Evolutionary conservation across 1,140 invertebrate genomes (phyloP).

Genomic region (Hypsibius dujardini): DNA sequence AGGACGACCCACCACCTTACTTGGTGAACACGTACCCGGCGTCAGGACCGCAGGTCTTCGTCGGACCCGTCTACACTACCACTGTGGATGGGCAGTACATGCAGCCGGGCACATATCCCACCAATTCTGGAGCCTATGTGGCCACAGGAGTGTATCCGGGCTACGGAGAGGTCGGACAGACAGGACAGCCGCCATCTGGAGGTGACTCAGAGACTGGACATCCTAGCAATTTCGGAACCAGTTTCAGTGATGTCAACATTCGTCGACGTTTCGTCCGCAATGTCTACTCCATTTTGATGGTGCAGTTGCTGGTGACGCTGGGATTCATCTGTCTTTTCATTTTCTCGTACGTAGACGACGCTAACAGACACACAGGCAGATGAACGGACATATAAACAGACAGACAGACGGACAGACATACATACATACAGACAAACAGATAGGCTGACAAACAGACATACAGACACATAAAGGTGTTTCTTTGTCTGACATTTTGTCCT

Average conservation of each 20-base stretch:
- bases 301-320: conserved; percentile 24
- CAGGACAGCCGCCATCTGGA: no score
- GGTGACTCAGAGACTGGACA: no score
- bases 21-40: no score
- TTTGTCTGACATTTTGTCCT: conserved; percentile 18
- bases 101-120: no score
- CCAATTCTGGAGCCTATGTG: no score
- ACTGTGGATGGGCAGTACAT: no score
- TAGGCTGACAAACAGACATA: not conserved
- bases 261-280: conserved; percentile 10
- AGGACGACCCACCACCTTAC: no score
- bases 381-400: not conserved
- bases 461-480: conserved; percentile 11
- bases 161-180: no score
- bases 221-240: not conserved
- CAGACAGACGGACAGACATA: conserved; percentile 6
- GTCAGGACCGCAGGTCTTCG: no score
- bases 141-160: no score
- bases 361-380: not conserved
- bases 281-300: conserved; percentile 22
- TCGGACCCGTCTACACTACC: no score
- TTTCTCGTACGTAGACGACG: conserved; percentile 20
- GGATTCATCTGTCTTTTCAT: conserved; percentile 23
- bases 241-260: not conserved
- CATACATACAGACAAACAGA: not conserved